Evolutionary conservation across 2,888 invertebrate species (phyloP), one percentile per base, ranked within the genome.

Genomic region (Cistogaster globosa): DNA sequence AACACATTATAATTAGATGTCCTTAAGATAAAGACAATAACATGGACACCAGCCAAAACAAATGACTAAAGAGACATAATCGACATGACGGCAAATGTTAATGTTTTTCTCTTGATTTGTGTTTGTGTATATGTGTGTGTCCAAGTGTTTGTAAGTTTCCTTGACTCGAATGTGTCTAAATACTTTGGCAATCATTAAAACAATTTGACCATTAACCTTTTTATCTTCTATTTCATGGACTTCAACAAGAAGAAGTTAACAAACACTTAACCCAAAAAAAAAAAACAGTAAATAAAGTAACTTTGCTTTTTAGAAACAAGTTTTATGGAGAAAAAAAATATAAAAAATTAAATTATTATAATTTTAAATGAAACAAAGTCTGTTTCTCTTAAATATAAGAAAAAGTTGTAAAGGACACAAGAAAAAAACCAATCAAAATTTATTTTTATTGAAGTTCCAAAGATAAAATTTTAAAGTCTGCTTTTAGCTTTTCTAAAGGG

Each of bases 171-270:
- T 53, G 48, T 67, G 72, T 32, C 22, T 55, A 72, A 74, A 72
- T 65, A 67, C 57, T 72, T 67, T 58, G 51, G 69, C 45, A 81
- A 69, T 71, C 65, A 71, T 65, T 63, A 65, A 67, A 71, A 60
- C 82, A 83, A 77, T 83, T 82, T 83, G 71, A 77, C 63, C 62
- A 69, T 62, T 75, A 82, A 75, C 76, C 76, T 76, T 72, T 82
- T 71, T 60, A 42, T 71, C 71, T 14, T 82, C 55, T 65, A 18
- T 71, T 55, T 12, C 58, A 72, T 76, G 71, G 82, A 72, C 71
- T 67, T 76, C 65, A 71, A 8, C 0, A 22, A 51, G 5, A 65
- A 45, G 11, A 62, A 53, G 55, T 11, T 12, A 22, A 51, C 57
- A 18, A 58, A 45, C 48, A 48, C 48, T 22, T 36, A 58, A 48